Evolutionary conservation across 30 jellyfish, hydroid and myxozoan species (phyloP), one percentile per base, ranked within the genome.

Genomic region (Hydractinia symbiolongicarpus): DNA sequence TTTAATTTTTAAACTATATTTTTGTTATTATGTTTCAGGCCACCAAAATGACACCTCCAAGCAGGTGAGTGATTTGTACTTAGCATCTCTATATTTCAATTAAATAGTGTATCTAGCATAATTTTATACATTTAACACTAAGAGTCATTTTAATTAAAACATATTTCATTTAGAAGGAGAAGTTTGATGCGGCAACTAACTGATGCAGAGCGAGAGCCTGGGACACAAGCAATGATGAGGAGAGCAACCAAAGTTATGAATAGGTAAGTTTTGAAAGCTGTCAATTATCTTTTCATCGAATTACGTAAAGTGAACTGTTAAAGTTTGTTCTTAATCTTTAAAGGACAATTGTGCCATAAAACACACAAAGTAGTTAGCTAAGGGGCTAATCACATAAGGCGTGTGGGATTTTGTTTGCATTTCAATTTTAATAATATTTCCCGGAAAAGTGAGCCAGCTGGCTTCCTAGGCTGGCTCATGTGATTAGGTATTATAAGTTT

Each of bases 241-340:
- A 79, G 78, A 79, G 98, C 98, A 10, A 91, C 95, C 6, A 91
- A 91, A 87, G 95, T 91, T 53, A 53, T 91, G 78, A 87, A 83
- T 86, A 82, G 96, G 98, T 86, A 54, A 17, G 86, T 6, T 11
- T 13, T 6, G 20, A 15, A n/a, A 40, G 13, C 11, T 4, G n/a
- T 15, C 13, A 58, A 58, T 58, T 58, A 58, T 58, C 69, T 11
- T 58, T 3, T 58, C 69, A 58, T 1, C 15, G 3, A 58, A 16
- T 11, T 3, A 0, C 19, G 3, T 16, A 1, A 11, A 11, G 69
- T 58, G 15, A 58, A 11, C 69, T 58, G 15, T 16, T 13, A 58
- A 16, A 58, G 69, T 30, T 30, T 30, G 44, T 30, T 30, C 2
- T 30, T 30, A 30, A 30, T 30, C 44, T 30, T 30, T 30, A 0